A percentile compares a stretch with the other conserved stretches of the same genome.
Evolutionary conservation across 2,888 invertebrate species (phyloP).

Genomic region (Hirtodrosophila histrioides): DNA sequence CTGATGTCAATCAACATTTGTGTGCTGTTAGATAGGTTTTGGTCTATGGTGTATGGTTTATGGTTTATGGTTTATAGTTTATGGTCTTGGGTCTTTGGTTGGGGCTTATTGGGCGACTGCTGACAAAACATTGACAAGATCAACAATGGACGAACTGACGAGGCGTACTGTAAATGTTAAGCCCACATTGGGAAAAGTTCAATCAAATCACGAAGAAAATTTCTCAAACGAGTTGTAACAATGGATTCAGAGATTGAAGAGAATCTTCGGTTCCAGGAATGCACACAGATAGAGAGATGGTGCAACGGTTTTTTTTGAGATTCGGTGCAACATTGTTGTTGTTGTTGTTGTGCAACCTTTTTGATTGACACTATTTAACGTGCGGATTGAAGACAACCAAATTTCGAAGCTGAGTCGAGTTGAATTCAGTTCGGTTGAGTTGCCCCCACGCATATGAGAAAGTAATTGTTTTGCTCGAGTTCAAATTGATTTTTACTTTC

Average conservation of each 20-base stretch:
- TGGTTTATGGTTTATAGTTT: too few species aligned
- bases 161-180: conserved; percentile 58
- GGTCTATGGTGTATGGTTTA: conserved; percentile 2
- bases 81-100: conserved; percentile 15
- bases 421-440: conserved; percentile 1
- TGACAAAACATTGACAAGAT: conserved; percentile 61
- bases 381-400: conserved; percentile 69
- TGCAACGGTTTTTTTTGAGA: conserved; percentile 56
- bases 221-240: conserved; percentile 39
- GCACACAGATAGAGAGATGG: conserved; percentile 30
- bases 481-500: conserved; percentile 78
- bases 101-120: conserved; percentile 48
- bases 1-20: conserved; percentile 38
- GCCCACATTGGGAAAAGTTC: conserved; percentile 44
- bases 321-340: conserved; percentile 19
- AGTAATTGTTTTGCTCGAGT: conserved; percentile 77
- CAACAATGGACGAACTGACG: conserved; percentile 63
- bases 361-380: conserved; percentile 73
- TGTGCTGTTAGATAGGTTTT: background rate
- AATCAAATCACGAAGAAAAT: conserved; percentile 49
- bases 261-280: conserved; percentile 54
- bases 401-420: conserved; percentile 23
- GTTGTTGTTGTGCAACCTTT: conserved; percentile 59
- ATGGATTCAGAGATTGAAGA: conserved; percentile 22
- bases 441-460: conserved; percentile 61